These are phyloP conservation scores for Bovichtus variegatus DNA, from an alignment of 2,797 vertebrate genomes.

Conservation along the genomic window DNA sequence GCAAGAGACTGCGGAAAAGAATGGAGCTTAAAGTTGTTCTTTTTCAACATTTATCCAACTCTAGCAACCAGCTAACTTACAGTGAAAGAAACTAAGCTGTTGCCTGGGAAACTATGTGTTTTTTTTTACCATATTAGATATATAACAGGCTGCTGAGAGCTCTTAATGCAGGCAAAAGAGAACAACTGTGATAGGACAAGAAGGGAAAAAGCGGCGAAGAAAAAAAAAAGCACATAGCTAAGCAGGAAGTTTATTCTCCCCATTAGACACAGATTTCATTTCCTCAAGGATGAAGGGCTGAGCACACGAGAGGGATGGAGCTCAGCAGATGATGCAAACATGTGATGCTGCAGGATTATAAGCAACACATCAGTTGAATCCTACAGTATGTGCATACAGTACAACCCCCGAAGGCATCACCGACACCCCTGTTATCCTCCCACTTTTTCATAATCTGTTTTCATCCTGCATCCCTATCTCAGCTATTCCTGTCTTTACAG, in stretches of 20 bases:
- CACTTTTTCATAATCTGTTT: conserved; percentile 39
- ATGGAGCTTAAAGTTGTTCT: not conserved
- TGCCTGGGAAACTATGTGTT: conserved; percentile 54
- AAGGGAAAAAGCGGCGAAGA: conserved; percentile 8
- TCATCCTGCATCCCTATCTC: conserved; percentile 9
- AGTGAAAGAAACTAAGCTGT: conserved; percentile 37
- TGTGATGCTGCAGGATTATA: conserved; percentile 46
- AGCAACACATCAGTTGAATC: not conserved
- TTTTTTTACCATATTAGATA: conserved; percentile 15
- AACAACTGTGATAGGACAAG: not conserved
- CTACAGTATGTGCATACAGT: conserved; percentile 14
- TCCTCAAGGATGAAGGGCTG: conserved; percentile 13
- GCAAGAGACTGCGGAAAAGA: not conserved
- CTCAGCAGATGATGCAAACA: conserved; percentile 33
- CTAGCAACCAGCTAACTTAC: not conserved
- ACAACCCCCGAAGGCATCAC: conserved; percentile 28
- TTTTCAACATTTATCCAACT: conserved; percentile 5
- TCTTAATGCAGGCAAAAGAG: conserved; percentile 15
- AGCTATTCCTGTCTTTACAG: not conserved
- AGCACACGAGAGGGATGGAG: conserved; percentile 8
- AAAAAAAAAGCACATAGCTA: conserved; percentile 3
- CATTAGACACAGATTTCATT: conserved; percentile 1
- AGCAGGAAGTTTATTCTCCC: conserved; percentile 18
- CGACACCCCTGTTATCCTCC: conserved; percentile 42
- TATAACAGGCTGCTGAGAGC: conserved; percentile 2